Evolutionary conservation across 2,113 vertebrate genomes (phyloP).

Genomic region (Tyto alba): DNA sequence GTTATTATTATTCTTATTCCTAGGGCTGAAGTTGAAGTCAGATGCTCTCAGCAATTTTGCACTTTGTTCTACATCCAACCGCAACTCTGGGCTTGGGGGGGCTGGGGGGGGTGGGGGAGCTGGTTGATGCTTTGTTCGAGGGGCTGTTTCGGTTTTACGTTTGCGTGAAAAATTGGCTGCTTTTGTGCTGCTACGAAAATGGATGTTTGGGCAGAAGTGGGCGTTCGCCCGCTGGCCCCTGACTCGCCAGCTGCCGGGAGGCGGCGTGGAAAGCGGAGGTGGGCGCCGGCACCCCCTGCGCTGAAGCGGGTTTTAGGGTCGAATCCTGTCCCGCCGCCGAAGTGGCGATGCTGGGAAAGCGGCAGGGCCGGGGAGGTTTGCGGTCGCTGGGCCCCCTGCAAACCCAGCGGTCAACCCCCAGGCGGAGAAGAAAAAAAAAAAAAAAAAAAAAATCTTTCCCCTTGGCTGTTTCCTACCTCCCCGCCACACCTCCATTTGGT

Average conservation of each 20-base stretch:
- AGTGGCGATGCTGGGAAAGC: background rate
- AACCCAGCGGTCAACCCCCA: background rate
- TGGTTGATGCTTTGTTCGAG: background rate
- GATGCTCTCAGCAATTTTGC: background rate
- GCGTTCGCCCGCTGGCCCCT: background rate
- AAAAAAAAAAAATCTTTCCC: background rate
- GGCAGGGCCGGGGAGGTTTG: background rate
- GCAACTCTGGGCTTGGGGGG: background rate
- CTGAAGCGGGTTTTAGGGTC: background rate
- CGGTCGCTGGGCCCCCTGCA: background rate
- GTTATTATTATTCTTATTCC: background rate
- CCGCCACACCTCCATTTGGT: fast-evolving
- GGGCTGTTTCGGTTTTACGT: background rate
- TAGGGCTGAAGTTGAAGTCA: background rate
- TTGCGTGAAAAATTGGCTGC: background rate
- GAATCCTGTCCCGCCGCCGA: background rate
- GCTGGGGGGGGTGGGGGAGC: background rate
- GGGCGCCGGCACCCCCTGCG: background rate
- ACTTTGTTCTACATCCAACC: background rate
- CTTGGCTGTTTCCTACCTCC: background rate
- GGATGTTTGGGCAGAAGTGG: background rate
- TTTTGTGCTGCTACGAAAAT: background rate
- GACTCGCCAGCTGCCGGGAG: background rate
- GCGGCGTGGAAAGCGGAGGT: background rate
- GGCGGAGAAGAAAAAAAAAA: too few relatives aligned